Evolutionary conservation across 2,113 vertebrate species (phyloP), one percentile per base, ranked within the genome.

Genomic region (Trochalopteron elliotii): DNA sequence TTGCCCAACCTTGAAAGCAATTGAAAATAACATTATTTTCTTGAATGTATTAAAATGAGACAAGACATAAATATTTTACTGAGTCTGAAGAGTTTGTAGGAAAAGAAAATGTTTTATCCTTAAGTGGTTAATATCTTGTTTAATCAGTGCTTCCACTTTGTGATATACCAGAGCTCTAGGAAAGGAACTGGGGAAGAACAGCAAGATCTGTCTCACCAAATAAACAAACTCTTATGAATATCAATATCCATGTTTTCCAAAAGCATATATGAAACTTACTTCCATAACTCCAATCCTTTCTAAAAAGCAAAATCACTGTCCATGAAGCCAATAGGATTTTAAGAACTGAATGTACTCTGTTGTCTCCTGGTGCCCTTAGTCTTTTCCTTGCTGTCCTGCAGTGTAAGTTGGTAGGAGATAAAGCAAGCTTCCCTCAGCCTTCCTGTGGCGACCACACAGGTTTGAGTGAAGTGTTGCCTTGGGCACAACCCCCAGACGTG

Each of bases 391-490:
- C 30, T 53, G 2, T 53, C 59, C 78, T 78, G 39, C 9, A 74
- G 21, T 19, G 5, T 28, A 39, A 55, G 10, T 37, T 60, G 64
- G 39, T 10, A 45, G 50, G n/a, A 45, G 45, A 52, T 2, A 60
- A 68, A 68, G 15, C 28, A 75, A 52, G 5, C 5, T 87, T 60
- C 7, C 28, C 39, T 56, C 57, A 87, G 37, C 30, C 17, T 35
- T 49, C 45, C 39, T 37, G 47, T 5, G 9, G 33, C 0, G 3
- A 56, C 27, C 31, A 24, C 0, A 0, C 10, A 42, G 17, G 42
- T 45, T 89, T 74, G 42, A 63, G 28, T 12, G 2, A 61, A n/a
- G 23, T 8, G 4, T 56, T 57, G 61, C 28, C 39, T 31, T 39
- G 33, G 14, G 11, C 23, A n/a, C 31, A 56, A 25, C 39, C 11